phyloP scores from a whole-genome alignment of 2,113 vertebrate genomes.

The Catharus bicknelli region DNA sequence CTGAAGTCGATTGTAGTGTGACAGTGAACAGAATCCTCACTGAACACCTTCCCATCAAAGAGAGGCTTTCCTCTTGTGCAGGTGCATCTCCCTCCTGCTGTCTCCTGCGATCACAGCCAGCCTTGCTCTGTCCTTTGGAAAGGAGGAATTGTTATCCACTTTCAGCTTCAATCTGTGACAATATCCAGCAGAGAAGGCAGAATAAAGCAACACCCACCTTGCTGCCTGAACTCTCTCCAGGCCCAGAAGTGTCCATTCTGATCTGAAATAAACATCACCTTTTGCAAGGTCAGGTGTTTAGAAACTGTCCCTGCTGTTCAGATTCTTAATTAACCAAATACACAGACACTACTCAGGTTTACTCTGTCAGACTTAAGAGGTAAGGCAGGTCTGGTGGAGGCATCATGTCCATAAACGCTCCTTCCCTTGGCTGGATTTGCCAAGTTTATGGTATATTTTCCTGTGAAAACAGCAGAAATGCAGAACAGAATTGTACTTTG shows the following conservation, averaged over 20 bases:
- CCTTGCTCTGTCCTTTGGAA: background rate
- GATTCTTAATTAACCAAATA: background rate
- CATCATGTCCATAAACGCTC: background rate
- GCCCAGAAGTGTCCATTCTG: background rate
- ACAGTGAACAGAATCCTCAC: background rate
- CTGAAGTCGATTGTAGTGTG: background rate
- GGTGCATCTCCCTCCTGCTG: background rate
- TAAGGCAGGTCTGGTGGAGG: background rate
- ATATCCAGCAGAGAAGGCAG: background rate
- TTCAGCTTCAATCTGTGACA: background rate
- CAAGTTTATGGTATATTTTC: background rate
- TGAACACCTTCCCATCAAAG: background rate
- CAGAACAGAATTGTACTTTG: background rate
- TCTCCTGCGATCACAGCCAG: background rate
- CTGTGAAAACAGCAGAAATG: background rate
- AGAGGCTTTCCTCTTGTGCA: background rate
- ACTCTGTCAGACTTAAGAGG: background rate
- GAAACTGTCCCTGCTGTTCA: background rate
- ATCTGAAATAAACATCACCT: background rate
- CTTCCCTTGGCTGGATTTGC: background rate
- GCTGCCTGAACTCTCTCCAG: background rate
- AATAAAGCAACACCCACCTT: background rate
- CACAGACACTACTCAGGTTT: background rate
- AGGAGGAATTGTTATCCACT: background rate
- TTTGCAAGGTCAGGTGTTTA: background rate